These are phyloP conservation scores for Limnothrissa miodon DNA, from an alignment of 2,113 vertebrate genomes.

Conservation along the genomic window DNA sequence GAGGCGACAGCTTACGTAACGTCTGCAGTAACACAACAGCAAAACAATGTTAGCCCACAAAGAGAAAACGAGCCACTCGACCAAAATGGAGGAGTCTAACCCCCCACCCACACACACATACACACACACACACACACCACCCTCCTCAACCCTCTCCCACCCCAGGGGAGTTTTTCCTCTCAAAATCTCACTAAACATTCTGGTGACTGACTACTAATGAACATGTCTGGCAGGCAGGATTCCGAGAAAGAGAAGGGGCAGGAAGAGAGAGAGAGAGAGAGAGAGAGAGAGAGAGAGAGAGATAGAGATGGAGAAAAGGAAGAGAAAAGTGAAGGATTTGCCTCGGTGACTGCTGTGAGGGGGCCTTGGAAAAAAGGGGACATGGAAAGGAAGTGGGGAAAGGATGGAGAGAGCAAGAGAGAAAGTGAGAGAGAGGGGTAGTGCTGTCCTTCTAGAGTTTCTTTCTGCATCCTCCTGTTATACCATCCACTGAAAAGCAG, in stretches of 20 bases:
- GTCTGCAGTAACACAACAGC: slow-evolving; percentile 27
- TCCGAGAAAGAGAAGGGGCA: neutral
- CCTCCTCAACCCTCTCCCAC: neutral
- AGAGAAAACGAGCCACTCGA: slow-evolving; percentile 14
- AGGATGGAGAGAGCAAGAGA: neutral
- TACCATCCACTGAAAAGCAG: neutral
- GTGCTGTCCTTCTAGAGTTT: neutral
- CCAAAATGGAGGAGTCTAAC: slow-evolving; percentile 23
- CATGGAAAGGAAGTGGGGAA: neutral
- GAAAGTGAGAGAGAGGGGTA: neutral
- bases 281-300: neutral
- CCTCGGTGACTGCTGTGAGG: slow-evolving; percentile 7
- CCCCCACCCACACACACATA: no score
- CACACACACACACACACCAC: no score
- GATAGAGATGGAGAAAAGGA: neutral
- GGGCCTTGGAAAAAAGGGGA: slow-evolving; percentile 3
- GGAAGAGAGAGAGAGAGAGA: neutral
- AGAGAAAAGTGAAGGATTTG: neutral
- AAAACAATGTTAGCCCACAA: neutral
- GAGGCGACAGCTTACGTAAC: slow-evolving; percentile 46
- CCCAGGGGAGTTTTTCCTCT: slow-evolving; percentile 24
- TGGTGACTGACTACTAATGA: slow-evolving; percentile 40
- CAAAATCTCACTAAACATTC: slow-evolving; percentile 24
- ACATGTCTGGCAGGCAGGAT: slow-evolving; percentile 16
- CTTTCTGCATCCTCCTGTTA: neutral